Evolutionary conservation across 2,113 vertebrate genomes (phyloP).

Genomic region (Hypanus sabinus): DNA sequence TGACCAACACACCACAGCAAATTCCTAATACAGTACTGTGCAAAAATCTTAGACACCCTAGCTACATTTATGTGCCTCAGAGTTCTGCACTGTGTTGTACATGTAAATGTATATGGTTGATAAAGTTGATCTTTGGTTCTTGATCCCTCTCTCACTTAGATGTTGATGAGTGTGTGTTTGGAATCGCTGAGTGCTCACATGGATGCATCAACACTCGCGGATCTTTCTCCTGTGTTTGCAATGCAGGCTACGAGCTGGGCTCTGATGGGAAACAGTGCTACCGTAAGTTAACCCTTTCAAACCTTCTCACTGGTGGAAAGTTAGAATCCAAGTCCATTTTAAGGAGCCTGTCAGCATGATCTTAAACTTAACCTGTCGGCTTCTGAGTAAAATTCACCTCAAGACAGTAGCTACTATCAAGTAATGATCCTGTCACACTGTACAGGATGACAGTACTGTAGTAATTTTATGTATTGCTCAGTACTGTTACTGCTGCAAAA

Average conservation of each 20-base stretch:
- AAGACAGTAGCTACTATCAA: not conserved
- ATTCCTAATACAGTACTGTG: too few species aligned
- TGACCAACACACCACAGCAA: too few species aligned
- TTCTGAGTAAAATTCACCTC: not conserved
- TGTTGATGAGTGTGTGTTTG: constrained; percentile 69
- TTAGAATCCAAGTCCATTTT: not conserved
- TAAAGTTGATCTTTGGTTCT: too few species aligned
- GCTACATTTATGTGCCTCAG: too few species aligned
- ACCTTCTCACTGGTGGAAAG: not conserved
- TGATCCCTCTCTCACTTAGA: constrained; percentile 53
- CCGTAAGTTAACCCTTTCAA: constrained; percentile 61
- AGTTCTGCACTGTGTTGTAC: too few species aligned
- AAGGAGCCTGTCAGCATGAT: not conserved
- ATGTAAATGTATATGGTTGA: too few species aligned
- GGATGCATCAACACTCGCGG: constrained; percentile 79
- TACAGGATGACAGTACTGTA: not conserved
- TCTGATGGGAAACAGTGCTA: constrained; percentile 78
- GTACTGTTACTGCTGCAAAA: too few species aligned
- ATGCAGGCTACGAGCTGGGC: constrained; percentile 77
- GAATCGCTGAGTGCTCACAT: constrained; percentile 66
- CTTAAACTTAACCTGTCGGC: rapidly evolving
- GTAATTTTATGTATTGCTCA: too few species aligned
- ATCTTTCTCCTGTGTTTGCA: constrained; percentile 77
- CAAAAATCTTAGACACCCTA: too few species aligned
- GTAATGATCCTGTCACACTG: not conserved